These are phyloP conservation scores for Hirudinaria manillensis DNA, from an alignment of 2,888 invertebrate species.

Conservation along the genomic window DNA sequence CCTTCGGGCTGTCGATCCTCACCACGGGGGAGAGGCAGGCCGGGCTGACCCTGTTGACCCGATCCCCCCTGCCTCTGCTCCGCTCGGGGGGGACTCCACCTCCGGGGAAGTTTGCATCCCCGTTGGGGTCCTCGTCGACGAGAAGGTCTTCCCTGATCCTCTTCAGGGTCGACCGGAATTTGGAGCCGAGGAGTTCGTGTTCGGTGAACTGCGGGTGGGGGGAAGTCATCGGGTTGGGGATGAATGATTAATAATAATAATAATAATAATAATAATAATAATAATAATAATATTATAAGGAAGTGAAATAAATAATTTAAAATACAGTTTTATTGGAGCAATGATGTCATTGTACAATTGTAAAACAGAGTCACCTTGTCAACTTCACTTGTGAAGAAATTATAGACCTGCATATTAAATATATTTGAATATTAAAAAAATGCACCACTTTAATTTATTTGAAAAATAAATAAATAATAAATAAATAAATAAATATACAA, in stretches of 20 bases:
- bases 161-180: constrained; percentile 69
- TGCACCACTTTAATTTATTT: background rate
- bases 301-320: background rate
- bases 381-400: constrained; percentile 67
- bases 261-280: too few relatives aligned
- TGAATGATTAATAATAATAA: background rate
- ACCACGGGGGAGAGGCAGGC: constrained; percentile 64
- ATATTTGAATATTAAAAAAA: too few relatives aligned
- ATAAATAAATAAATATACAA: background rate
- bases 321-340: background rate
- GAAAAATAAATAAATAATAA: background rate
- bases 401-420: constrained; percentile 60
- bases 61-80: constrained; percentile 6
- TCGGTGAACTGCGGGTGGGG: background rate
- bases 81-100: background rate
- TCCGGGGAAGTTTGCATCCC: constrained; percentile 2
- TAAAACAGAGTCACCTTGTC: constrained; percentile 45
- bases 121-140: constrained; percentile 30
- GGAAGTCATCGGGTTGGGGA: background rate
- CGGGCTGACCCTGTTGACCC: constrained; percentile 55
- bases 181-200: constrained; percentile 59
- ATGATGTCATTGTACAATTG: background rate
- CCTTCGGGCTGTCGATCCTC: constrained; percentile 65
- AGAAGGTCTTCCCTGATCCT: constrained; percentile 72
- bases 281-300: background rate